A percentile compares a stretch with the other conserved stretches of the same genome.
Evolutionary conservation across 2,888 invertebrate species (phyloP).

Genomic region (Trilocha varians): DNA sequence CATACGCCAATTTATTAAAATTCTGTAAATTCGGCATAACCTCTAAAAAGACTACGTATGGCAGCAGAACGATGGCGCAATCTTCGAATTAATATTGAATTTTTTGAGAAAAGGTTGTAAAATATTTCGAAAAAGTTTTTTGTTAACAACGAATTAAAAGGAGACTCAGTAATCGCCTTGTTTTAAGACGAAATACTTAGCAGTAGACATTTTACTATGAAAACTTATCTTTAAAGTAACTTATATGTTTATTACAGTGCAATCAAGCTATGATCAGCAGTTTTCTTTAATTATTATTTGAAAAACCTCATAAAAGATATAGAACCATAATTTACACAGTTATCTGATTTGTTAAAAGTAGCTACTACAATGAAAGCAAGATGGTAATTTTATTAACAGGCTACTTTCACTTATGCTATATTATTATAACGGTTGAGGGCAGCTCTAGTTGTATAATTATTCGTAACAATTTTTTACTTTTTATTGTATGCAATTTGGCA

Average conservation of each 20-base stretch:
- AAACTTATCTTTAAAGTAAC: too few species aligned
- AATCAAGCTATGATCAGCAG: too few species aligned
- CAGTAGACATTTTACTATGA: too few species aligned
- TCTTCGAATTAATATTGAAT: conserved; percentile 59
- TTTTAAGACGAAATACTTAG: background rate
- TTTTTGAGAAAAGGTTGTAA: too few species aligned
- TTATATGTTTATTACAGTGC: too few species aligned
- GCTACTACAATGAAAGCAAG: background rate
- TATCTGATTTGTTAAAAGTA: background rate
- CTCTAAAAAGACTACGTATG: conserved; percentile 53
- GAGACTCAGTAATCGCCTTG: background rate
- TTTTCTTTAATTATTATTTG: too few species aligned
- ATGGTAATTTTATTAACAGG: background rate
- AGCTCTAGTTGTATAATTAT: too few species aligned
- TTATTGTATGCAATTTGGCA: too few species aligned
- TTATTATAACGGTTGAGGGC: background rate
- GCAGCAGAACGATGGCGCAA: conserved; percentile 59
- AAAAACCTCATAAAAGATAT: too few species aligned
- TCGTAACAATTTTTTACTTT: too few species aligned
- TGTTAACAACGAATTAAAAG: background rate
- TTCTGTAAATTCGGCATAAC: conserved; percentile 53
- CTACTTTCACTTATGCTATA: background rate
- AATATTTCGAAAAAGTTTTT: too few species aligned
- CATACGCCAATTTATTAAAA: conserved; percentile 71
- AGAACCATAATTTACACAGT: too few species aligned